These are phyloP conservation scores for Platycheirus albimanus DNA, from an alignment of 2,888 invertebrate genomes.

Conservation along the genomic window DNA sequence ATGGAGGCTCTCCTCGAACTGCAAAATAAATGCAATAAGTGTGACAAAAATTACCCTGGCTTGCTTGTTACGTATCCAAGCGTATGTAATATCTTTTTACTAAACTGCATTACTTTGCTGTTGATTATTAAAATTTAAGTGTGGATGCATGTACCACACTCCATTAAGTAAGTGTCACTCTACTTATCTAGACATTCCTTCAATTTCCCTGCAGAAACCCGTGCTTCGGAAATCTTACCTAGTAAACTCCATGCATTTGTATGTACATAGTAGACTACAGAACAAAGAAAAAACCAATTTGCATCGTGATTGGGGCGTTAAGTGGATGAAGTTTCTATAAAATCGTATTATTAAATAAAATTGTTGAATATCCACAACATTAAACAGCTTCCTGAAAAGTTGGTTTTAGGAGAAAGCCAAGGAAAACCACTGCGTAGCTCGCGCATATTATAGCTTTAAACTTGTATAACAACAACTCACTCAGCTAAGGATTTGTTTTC, in stretches of 20 bases:
- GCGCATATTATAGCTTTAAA: neutral
- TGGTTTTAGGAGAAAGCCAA: slow-evolving; percentile 61
- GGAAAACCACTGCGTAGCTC: slow-evolving; percentile 62
- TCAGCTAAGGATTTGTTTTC: slow-evolving; percentile 46
- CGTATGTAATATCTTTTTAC: neutral
- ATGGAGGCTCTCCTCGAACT: too few species aligned
- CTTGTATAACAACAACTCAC: slow-evolving; percentile 34
- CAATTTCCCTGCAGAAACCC: too few species aligned
- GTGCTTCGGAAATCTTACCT: slow-evolving; percentile 39
- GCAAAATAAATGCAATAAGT: neutral
- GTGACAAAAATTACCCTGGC: neutral
- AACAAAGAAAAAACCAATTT: slow-evolving; percentile 7
- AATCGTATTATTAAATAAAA: slow-evolving; percentile 7
- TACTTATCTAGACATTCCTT: slow-evolving; percentile 21
- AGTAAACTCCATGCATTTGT: neutral
- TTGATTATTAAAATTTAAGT: neutral
- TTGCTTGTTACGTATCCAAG: neutral
- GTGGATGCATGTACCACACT: slow-evolving; percentile 31
- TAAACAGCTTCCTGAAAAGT: slow-evolving; percentile 53
- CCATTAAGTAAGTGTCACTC: neutral
- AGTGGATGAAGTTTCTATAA: slow-evolving; percentile 17
- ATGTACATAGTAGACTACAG: slow-evolving; percentile 55
- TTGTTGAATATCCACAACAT: slow-evolving; percentile 1
- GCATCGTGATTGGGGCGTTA: slow-evolving; percentile 10
- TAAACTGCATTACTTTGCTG: neutral